Percentiles rank a stretch among this genome's conserved stretches.
These are phyloP conservation scores for Eriocheir sinensis DNA, from an alignment of 1,140 invertebrate genomes.

Conservation along the genomic window DNA sequence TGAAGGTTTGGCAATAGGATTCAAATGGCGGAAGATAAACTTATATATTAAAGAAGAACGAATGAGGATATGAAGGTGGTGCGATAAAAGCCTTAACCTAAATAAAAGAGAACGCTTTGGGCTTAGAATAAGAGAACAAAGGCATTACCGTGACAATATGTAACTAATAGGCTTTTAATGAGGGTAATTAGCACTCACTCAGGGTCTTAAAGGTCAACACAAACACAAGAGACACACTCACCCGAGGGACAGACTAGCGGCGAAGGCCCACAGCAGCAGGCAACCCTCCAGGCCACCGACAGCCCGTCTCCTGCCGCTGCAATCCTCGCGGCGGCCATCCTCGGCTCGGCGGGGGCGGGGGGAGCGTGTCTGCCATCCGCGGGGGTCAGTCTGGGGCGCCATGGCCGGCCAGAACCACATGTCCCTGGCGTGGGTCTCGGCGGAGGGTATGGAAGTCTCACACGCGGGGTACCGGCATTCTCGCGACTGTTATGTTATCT, in stretches of 20 bases:
- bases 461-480: not conserved
- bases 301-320: not conserved
- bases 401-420: not conserved
- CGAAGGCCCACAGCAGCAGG: constrained; percentile 27
- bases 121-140: no score
- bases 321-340: not conserved
- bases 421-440: not conserved
- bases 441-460: not conserved
- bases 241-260: constrained; percentile 35
- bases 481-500: no score
- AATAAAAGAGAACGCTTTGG: no score
- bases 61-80: no score
- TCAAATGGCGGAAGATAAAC: no score
- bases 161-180: no score
- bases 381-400: not conserved
- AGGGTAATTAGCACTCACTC: not conserved
- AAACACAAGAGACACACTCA: not conserved
- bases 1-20: no score
- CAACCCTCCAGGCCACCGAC: not conserved
- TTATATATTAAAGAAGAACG: no score
- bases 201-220: not conserved
- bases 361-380: not conserved
- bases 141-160: no score
- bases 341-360: not conserved
- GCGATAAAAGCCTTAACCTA: no score